Conservation (phyloP, 2,113 vertebrate genomes). For the Eleginops maclovinus region DNA sequence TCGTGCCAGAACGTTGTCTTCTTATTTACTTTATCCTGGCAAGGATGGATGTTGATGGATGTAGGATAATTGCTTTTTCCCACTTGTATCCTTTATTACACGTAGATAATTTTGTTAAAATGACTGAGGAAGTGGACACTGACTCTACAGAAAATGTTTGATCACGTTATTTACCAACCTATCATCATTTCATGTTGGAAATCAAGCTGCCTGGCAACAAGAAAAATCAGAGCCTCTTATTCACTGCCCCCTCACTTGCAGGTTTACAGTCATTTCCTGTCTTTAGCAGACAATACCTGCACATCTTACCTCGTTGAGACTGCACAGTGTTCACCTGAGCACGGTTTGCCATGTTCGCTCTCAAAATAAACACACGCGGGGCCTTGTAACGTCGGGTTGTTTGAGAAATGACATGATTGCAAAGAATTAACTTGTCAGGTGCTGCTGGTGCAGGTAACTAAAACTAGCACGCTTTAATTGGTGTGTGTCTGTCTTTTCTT, state of each 20-base stretch:
- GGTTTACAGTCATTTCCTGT: conserved; percentile 12
- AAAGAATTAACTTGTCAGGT: conserved; percentile 81
- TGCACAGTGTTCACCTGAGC: conserved; percentile 19
- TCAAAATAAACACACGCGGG: conserved; percentile 6
- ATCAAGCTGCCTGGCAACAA: not conserved
- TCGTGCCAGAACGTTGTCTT: not conserved
- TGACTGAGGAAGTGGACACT: not conserved
- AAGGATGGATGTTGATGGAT: not conserved
- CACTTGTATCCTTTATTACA: not conserved
- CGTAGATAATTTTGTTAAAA: conserved; percentile 6
- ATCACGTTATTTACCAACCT: not conserved
- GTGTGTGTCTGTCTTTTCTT: conserved; percentile 71
- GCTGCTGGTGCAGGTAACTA: conserved; percentile 68
- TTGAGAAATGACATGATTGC: conserved; percentile 86
- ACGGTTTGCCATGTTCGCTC: conserved; percentile 20
- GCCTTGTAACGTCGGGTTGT: conserved; percentile 86
- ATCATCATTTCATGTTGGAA: not conserved
- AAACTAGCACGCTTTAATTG: conserved; percentile 68
- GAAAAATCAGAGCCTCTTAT: conserved; percentile 10
- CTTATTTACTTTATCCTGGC: not conserved
- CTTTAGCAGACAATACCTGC: conserved; percentile 30
- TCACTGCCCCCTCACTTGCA: conserved; percentile 7
- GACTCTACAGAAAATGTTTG: not conserved
- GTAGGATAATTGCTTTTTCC: not conserved
- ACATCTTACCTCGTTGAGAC: conserved; percentile 32